phyloP scores from a whole-genome alignment of 2,888 invertebrate species.

The Polymixis lichenea region DNA sequence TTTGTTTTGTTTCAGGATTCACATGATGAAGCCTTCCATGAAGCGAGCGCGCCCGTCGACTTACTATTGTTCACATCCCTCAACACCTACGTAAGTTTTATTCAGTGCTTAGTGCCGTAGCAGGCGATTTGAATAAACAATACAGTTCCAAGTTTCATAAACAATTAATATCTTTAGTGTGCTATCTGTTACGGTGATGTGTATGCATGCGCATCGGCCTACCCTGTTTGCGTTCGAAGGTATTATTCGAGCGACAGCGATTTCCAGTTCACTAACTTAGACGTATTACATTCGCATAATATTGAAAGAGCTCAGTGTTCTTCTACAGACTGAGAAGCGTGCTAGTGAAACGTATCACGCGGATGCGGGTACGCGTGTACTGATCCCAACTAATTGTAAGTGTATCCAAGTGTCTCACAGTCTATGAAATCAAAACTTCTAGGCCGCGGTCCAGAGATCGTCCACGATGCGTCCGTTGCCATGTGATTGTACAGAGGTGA shows the following conservation, averaged over 20 bases:
- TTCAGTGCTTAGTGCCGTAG: conserved; percentile 8
- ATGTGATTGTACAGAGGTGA: conserved; percentile 68
- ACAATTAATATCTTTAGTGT: conserved; percentile 8
- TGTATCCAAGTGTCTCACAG: conserved; percentile 32
- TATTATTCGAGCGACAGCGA: conserved; percentile 14
- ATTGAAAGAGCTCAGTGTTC: conserved; percentile 14
- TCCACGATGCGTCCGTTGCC: conserved; percentile 50
- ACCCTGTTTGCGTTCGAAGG: conserved; percentile 7
- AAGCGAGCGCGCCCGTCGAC: conserved; percentile 15
- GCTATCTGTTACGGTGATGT: conserved; percentile 12
- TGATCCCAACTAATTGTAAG: conserved; percentile 12
- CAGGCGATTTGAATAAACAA: not conserved
- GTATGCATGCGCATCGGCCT: conserved; percentile 15
- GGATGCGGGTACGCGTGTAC: not conserved
- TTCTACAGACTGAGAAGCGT: conserved; percentile 1
- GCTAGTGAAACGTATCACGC: not conserved
- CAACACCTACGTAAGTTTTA: conserved; percentile 47
- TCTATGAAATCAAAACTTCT: conserved; percentile 58
- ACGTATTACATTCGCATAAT: conserved; percentile 11
- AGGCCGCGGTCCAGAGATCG: conserved; percentile 61
- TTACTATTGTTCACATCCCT: conserved; percentile 35
- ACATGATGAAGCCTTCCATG: conserved; percentile 38
- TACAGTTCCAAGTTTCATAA: conserved; percentile 6
- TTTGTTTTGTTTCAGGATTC: conserved; percentile 51
- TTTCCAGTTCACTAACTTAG: conserved; percentile 6